phyloP scores from a whole-genome alignment of 2,888 invertebrate species.

The Alloplasta piceator region DNA sequence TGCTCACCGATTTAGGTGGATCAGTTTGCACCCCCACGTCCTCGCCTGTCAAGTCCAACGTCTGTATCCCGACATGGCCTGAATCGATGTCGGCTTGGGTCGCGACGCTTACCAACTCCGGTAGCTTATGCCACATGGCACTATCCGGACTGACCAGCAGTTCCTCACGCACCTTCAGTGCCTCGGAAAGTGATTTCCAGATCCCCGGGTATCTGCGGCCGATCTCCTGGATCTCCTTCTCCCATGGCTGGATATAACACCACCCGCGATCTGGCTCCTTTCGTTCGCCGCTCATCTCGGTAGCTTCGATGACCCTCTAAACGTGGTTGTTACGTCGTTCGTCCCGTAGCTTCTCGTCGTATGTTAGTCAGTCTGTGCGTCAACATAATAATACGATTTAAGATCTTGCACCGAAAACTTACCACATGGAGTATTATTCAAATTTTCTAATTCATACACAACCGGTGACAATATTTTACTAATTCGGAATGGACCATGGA shows the following conservation, averaged over 20 bases:
- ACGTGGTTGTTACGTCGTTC: conserved; percentile 47
- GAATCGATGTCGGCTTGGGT: background rate
- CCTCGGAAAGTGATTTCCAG: conserved; percentile 43
- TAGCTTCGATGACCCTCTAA: conserved; percentile 45
- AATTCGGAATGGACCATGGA: conserved; percentile 8
- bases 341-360: too few species aligned
- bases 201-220: background rate
- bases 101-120: background rate
- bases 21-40: too few species aligned
- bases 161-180: background rate
- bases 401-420: background rate
- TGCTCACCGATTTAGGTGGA: too few species aligned
- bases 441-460: background rate
- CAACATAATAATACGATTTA: background rate
- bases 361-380: background rate
- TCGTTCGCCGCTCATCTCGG: conserved; percentile 56
- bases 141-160: background rate
- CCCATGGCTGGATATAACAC: conserved; percentile 58
- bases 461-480: background rate
- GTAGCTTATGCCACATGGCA: background rate
- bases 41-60: background rate
- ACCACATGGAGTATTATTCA: background rate
- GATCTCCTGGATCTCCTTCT: conserved; percentile 20
- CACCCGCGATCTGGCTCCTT: conserved; percentile 67
- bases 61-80: background rate